These are phyloP conservation scores for Cynoglossus semilaevis DNA, from an alignment of 2,113 vertebrate genomes.

Conservation along the genomic window DNA sequence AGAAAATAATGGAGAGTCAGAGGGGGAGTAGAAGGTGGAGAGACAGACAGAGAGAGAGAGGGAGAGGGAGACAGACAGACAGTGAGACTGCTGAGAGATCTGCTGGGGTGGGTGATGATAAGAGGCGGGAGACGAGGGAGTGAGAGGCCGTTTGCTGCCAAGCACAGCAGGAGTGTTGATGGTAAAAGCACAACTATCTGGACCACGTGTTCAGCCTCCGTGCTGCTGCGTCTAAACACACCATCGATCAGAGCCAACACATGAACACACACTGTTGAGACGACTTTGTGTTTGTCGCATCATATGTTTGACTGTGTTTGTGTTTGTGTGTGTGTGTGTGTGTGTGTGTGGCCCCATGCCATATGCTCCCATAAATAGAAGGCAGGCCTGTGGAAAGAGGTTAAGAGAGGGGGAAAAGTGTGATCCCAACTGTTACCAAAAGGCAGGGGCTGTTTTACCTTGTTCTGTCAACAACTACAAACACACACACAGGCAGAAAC, in stretches of 20 bases:
- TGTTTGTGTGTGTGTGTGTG: constrained; percentile 17
- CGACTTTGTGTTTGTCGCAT: constrained; percentile 3
- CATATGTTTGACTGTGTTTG: constrained; percentile 12
- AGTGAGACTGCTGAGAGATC: constrained; percentile 52
- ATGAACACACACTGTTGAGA: background rate
- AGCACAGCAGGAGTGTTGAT: constrained; percentile 64
- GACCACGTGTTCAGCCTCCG: constrained; percentile 31
- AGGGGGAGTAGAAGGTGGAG: constrained; percentile 32
- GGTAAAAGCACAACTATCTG: constrained; percentile 63
- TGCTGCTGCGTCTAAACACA: constrained; percentile 33
- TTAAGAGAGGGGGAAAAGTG: constrained; percentile 15
- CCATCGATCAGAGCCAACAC: constrained; percentile 21
- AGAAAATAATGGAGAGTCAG: constrained; percentile 2
- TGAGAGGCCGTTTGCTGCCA: constrained; percentile 45
- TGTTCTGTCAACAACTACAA: constrained; percentile 36
- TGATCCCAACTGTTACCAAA: constrained; percentile 39
- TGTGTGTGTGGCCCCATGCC: constrained; percentile 40
- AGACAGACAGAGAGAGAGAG: constrained; percentile 27
- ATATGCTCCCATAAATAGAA: constrained; percentile 22
- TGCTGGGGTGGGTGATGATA: constrained; percentile 33
- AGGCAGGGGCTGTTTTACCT: constrained; percentile 60
- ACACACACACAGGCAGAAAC: constrained; percentile 23
- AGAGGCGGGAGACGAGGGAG: constrained; percentile 18
- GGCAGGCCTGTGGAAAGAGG: constrained; percentile 18
- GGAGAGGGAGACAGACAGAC: constrained; percentile 6